phyloP scores from a whole-genome alignment of 2,113 vertebrate species.

The Heterocephalus glaber region DNA sequence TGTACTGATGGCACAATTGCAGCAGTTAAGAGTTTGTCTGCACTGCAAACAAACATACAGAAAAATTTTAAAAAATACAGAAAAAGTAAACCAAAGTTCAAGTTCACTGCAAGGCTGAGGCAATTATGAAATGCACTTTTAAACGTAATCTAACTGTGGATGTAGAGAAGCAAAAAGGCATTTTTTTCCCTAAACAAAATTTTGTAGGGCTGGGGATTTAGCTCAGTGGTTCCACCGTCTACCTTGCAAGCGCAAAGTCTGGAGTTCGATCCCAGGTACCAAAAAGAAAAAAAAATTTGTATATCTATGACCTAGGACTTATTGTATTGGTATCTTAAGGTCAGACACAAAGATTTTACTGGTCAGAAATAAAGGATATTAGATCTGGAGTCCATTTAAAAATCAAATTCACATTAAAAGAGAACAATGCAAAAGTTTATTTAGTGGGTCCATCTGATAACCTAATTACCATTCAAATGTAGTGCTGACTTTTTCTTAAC shows the following conservation, averaged over 20 bases:
- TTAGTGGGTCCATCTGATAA: constrained; percentile 49
- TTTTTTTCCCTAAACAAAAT: constrained; percentile 32
- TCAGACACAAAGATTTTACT: not conserved
- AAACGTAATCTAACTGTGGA: not conserved
- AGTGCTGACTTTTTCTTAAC: constrained; percentile 44
- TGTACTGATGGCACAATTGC: not conserved
- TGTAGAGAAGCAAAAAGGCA: not conserved
- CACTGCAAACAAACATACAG: too few species aligned
- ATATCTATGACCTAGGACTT: constrained; percentile 18
- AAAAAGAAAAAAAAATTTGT: not conserved
- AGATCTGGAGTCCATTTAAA: constrained; percentile 13
- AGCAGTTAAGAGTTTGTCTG: not conserved
- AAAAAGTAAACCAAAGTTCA: not conserved
- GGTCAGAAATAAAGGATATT: constrained; percentile 56
- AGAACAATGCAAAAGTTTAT: constrained; percentile 68
- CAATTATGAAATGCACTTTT: constrained; percentile 28
- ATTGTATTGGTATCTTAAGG: not conserved
- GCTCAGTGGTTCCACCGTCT: too few species aligned
- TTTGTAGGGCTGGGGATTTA: not conserved
- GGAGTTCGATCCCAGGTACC: too few species aligned
- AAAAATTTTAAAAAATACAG: constrained; percentile 22
- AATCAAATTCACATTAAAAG: constrained; percentile 56
- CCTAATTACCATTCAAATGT: constrained; percentile 64
- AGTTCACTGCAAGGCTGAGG: not conserved
- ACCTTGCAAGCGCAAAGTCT: too few species aligned